phyloP scores from a whole-genome alignment of 1,140 invertebrate genomes.

The Trissolcus basalis region DNA sequence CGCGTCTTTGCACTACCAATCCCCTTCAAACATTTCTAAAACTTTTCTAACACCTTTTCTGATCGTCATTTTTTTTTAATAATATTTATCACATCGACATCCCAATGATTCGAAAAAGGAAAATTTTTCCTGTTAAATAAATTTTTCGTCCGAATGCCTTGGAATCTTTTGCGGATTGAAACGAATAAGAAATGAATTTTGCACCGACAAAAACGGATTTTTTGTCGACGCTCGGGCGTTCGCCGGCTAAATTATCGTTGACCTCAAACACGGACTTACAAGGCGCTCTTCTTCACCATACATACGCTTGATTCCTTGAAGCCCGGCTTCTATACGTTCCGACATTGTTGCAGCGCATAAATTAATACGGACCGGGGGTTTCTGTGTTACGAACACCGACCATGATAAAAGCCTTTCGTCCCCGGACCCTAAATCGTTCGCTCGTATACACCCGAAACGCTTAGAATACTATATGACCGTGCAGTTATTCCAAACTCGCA shows the following conservation, averaged over 20 bases:
- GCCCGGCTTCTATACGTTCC: constrained; percentile 61
- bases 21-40: no score
- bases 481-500: constrained; percentile 6
- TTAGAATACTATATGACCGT: constrained; percentile 59
- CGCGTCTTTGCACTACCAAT: constrained; percentile 71
- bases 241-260: constrained; percentile 73
- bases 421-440: constrained; percentile 34
- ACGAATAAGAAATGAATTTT: no score
- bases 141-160: no score
- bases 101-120: no score
- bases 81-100: no score
- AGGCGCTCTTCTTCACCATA: constrained; percentile 57
- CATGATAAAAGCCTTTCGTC: constrained; percentile 48
- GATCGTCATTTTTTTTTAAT: no score
- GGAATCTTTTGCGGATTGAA: no score
- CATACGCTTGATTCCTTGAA: constrained; percentile 53
- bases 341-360: constrained; percentile 72
- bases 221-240: constrained; percentile 66
- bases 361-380: constrained; percentile 69
- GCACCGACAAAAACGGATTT: no score
- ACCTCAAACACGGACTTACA: constrained; percentile 72
- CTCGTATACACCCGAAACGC: constrained; percentile 52
- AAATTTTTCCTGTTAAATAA: no score
- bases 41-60: no score
- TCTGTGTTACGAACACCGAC: constrained; percentile 65